Percentiles rank a stretch among this genome's conserved stretches.
These are phyloP conservation scores for Mixornis gularis DNA, from an alignment of 2,113 vertebrate genomes.

Conservation along the genomic window DNA sequence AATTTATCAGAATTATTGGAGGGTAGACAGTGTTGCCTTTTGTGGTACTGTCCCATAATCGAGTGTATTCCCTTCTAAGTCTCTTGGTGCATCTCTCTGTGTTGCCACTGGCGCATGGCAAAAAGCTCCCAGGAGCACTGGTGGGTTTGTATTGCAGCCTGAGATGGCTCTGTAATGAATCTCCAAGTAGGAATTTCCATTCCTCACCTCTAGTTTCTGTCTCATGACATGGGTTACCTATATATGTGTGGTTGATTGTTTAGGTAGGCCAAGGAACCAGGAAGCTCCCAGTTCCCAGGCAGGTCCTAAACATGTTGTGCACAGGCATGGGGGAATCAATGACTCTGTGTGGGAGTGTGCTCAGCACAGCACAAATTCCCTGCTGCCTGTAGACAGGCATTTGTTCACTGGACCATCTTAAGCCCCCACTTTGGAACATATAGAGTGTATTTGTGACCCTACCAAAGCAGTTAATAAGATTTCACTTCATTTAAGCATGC, in stretches of 20 bases:
- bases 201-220: background rate
- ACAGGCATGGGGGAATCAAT: accelerated
- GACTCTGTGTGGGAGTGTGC: background rate
- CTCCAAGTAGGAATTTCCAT: background rate
- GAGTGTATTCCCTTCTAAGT: background rate
- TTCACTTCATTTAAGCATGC: background rate
- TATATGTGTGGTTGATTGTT: background rate
- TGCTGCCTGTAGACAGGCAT: background rate
- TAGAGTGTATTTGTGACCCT: background rate
- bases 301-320: background rate
- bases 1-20: background rate
- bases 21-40: background rate
- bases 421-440: background rate
- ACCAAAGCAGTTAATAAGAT: background rate
- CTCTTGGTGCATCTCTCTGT: background rate
- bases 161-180: background rate
- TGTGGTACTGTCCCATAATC: background rate
- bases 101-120: accelerated
- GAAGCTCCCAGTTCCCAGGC: background rate
- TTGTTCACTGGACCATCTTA: background rate
- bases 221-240: background rate
- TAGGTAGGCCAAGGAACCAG: background rate
- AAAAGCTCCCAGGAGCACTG: background rate
- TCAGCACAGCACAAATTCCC: background rate
- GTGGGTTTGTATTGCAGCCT: background rate